Evolutionary conservation across 1,140 invertebrate species (phyloP).

Genomic region (Acyrthosiphon pisum): DNA sequence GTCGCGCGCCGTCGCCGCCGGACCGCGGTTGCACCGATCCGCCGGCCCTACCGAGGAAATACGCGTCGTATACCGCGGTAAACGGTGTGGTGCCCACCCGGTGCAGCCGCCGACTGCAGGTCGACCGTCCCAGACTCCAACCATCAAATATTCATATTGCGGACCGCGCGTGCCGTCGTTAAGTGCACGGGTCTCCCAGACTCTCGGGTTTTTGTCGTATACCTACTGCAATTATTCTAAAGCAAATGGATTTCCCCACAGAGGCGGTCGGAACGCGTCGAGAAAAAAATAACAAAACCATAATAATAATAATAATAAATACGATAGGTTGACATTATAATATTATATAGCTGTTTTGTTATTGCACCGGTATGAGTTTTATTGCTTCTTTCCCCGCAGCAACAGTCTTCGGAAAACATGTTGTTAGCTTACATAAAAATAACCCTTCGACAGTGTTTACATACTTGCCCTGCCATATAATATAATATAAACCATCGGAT

Average conservation of each 20-base stretch:
- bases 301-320: neutral
- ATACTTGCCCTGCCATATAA: too few species aligned
- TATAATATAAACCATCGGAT: too few species aligned
- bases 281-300: neutral
- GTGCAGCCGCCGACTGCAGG: neutral
- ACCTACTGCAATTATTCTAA: neutral
- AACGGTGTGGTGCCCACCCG: neutral
- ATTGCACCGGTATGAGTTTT: neutral
- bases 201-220: neutral
- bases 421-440: neutral
- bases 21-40: neutral
- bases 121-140: neutral
- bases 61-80: neutral
- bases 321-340: neutral
- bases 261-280: neutral
- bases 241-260: neutral
- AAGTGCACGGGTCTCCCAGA: neutral
- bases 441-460: neutral
- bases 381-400: neutral
- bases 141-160: neutral
- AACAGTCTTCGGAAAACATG: neutral
- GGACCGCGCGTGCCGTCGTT: neutral
- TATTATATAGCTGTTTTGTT: too few species aligned
- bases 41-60: neutral
- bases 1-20: neutral